Conservation (phyloP, 2,888 invertebrate genomes). For the Palloptera scutellata region DNA sequence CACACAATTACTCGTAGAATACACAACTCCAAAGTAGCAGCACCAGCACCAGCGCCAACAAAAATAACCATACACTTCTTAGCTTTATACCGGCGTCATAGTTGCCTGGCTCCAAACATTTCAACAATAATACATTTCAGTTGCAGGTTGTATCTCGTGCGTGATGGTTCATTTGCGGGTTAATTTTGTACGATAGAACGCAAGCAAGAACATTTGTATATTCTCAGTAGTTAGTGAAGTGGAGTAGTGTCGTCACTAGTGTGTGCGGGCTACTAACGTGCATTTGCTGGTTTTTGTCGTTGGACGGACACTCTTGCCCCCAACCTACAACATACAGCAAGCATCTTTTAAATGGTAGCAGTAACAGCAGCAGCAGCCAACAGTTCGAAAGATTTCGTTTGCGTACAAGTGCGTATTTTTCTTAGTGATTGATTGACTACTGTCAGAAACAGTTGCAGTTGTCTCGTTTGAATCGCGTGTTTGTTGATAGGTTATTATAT, state of each 20-base stretch:
- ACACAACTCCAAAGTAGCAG: conserved; percentile 8
- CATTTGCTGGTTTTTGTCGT: conserved; percentile 7
- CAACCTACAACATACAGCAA: too few relatives aligned
- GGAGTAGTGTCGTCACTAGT: conserved; percentile 11
- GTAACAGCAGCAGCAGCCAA: neutral
- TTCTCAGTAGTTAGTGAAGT: conserved; percentile 7
- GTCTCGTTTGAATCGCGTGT: conserved; percentile 33
- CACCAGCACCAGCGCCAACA: conserved; percentile 17
- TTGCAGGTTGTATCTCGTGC: conserved; percentile 31
- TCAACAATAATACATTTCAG: conserved; percentile 14
- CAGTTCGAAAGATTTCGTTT: neutral
- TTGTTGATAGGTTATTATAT: neutral
- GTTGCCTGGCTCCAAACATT: neutral
- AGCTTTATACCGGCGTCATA: neutral
- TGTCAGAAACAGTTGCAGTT: conserved; percentile 45
- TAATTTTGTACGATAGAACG: conserved; percentile 15
- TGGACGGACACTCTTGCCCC: too few relatives aligned
- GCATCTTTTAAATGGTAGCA: neutral
- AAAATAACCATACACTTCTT: neutral
- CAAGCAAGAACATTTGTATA: conserved; percentile 2
- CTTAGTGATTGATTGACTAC: conserved; percentile 46
- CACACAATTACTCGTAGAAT: conserved; percentile 21
- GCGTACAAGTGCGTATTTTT: conserved; percentile 14
- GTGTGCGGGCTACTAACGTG: conserved; percentile 10
- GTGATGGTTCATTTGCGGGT: conserved; percentile 26